These are phyloP conservation scores for Marmota flaviventris DNA, from an alignment of 2,113 vertebrate genomes.

Conservation along the genomic window DNA sequence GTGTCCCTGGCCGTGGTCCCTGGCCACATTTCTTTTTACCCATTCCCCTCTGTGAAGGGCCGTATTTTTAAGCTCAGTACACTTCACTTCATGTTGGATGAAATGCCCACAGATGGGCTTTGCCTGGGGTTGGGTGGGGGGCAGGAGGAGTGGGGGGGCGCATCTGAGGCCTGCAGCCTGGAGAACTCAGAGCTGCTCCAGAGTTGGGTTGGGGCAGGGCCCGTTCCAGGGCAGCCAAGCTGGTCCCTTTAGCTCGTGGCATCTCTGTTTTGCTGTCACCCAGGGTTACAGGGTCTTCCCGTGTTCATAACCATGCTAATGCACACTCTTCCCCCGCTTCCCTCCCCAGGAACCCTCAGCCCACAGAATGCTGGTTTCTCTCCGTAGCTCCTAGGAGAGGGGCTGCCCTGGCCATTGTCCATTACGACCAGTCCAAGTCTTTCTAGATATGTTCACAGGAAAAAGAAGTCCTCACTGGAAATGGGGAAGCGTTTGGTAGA, in stretches of 20 bases:
- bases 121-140: not conserved
- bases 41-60: not conserved
- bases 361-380: rapidly evolving
- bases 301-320: rapidly evolving
- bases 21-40: not conserved
- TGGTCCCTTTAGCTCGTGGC: not conserved
- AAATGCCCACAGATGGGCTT: not conserved
- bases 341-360: not conserved
- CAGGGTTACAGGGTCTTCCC: not conserved
- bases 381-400: not conserved
- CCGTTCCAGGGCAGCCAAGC: rapidly evolving
- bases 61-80: not conserved
- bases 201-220: not conserved
- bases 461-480: not conserved
- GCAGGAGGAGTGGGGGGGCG: not conserved
- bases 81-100: not conserved
- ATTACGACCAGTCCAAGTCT: not conserved
- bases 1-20: too few relatives aligned
- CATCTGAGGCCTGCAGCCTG: not conserved
- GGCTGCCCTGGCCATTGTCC: not conserved
- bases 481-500: not conserved
- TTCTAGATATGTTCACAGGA: not conserved
- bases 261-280: not conserved
- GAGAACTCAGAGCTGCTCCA: not conserved
- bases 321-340: not conserved